These are phyloP conservation scores for Leptinotarsa texana DNA, from an alignment of 1,140 invertebrate genomes.

Conservation along the genomic window DNA sequence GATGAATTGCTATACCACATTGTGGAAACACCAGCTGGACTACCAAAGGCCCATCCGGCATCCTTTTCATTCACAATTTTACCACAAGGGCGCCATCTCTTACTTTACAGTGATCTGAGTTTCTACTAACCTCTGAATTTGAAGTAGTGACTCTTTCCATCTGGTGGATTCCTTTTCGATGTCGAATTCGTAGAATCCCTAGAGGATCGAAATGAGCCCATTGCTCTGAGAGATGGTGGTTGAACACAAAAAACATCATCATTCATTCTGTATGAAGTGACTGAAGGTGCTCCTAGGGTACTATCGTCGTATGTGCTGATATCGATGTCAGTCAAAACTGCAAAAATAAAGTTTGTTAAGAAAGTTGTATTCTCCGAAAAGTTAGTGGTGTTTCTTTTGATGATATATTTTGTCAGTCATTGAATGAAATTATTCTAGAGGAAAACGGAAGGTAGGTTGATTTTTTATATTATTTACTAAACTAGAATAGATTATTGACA, in stretches of 20 bases:
- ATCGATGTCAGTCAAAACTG: conserved; percentile 53
- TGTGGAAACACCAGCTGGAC: too few relatives aligned
- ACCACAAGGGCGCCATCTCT: too few relatives aligned
- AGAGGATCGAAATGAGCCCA: conserved; percentile 47
- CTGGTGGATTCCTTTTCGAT: conserved; percentile 36
- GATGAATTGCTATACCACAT: too few relatives aligned
- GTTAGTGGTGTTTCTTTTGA: too few relatives aligned
- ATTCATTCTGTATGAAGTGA: conserved; percentile 51
- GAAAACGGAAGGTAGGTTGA: too few relatives aligned
- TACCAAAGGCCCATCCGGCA: too few relatives aligned
- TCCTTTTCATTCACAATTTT: too few relatives aligned
- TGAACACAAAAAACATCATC: conserved; percentile 51
- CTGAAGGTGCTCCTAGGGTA: conserved; percentile 48
- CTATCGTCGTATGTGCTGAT: conserved; percentile 51
- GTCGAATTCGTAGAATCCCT: conserved; percentile 39
- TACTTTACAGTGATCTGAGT: too few relatives aligned
- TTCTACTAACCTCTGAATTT: conserved; percentile 44
- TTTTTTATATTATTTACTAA: too few relatives aligned
- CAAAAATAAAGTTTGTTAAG: conserved; percentile 30
- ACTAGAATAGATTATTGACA: too few relatives aligned
- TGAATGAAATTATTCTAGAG: too few relatives aligned
- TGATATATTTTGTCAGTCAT: too few relatives aligned
- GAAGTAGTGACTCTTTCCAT: conserved; percentile 41
- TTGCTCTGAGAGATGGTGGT: conserved; percentile 46
- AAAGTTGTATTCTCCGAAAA: background rate